Base-by-base conservation (phyloP, 2,113 vertebrate species). In the Podocnemis expansa region DNA sequence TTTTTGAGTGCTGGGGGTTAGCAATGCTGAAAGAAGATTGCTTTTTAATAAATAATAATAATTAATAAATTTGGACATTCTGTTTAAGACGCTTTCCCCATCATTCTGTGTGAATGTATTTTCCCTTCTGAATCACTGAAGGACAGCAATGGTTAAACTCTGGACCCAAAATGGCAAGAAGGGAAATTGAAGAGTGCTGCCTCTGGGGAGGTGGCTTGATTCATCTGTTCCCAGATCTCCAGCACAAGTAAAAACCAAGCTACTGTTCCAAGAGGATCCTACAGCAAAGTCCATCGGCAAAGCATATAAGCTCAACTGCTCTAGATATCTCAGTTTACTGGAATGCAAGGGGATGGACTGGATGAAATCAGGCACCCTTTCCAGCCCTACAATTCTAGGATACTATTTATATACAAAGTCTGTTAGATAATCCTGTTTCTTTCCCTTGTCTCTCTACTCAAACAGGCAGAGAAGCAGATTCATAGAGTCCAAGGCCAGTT, bases 201-300 rank as follows among this genome's bases (percentile, higher is more conserved):
- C 13, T 60, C 58, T 60, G 27, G 13, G 58, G 25, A 29, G 29
- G 58, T 3, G 5, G 58, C 29, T 60, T 31, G 58, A 60, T 60
- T 45, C 8, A 38, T 38, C 49, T 52, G 41, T 1, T 14, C 47
- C 52, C 85, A 54, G 31, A n/a, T n/a, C 29, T 80, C 27, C 43
- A 45, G 0, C 2, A 11, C 0, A 2, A 22, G 38, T 41, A 45
- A 73, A 83, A 75, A 41, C 6, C 45, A 56, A 2, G 27, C 56
- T 31, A 31, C 27, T 31, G 31, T 60, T 31, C 29, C 58, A 60
- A 60, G 19, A 27, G n/a, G 45, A 3, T 67, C 19, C 78, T 85
- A 56, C n/a, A 81, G 47, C 29, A 93, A 60, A 31, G 27, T 60
- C 58, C 58, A 60, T 60, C 58, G 29, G 58, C 29, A 60, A 58